Evolutionary conservation across 1,140 invertebrate species (phyloP), one percentile per base, ranked within the genome.

Genomic region (Amphibalanus amphitrite): DNA sequence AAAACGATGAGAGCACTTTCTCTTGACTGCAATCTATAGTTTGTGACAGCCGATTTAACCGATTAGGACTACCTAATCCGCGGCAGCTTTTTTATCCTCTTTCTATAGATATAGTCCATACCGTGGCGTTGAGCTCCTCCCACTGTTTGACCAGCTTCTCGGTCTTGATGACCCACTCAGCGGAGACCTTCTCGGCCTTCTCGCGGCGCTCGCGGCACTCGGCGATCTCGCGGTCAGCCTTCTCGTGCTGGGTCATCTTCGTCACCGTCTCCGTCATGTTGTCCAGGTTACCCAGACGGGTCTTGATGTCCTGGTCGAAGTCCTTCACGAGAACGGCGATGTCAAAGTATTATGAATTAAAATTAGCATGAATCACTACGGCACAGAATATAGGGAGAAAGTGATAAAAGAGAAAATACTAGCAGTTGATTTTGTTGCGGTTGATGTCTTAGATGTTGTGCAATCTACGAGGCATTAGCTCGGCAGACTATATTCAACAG

Each of bases 111-210:
- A n/a, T n/a, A n/a, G n/a, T n/a, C 6, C 26, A 3, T 65, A 65
- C 64, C 64, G 64, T 65, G 23, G 20, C 64, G 64, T 65, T 65
- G 64, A n/a, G n/a, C n/a, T n/a, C n/a, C n/a, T n/a, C n/a, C n/a
- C n/a, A n/a, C n/a, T n/a, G n/a, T n/a, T n/a, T n/a, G n/a, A n/a
- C n/a, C n/a, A n/a, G n/a, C n/a, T n/a, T n/a, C n/a, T n/a, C n/a
- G n/a, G n/a, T n/a, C 23, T 26, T 23, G 10, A 10, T 6, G 10
- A 65, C 64, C 64, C 64, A 65, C 23, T 65, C 64, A 6, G 64
- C 64, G 64, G 64, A 65, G 6, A 65, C 64, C 64, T n/a, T 26
- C 64, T 65, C 64, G 20, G 64, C 64, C 26, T 10, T 23, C 23
- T 23, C 6, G 23, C 64, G 20, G 4, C 64, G 20, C 26, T 65